Percentiles rank a stretch among this genome's conserved stretches.
phyloP scores from a whole-genome alignment of 2,113 vertebrate genomes.

The Cricetomys ansorgei region DNA sequence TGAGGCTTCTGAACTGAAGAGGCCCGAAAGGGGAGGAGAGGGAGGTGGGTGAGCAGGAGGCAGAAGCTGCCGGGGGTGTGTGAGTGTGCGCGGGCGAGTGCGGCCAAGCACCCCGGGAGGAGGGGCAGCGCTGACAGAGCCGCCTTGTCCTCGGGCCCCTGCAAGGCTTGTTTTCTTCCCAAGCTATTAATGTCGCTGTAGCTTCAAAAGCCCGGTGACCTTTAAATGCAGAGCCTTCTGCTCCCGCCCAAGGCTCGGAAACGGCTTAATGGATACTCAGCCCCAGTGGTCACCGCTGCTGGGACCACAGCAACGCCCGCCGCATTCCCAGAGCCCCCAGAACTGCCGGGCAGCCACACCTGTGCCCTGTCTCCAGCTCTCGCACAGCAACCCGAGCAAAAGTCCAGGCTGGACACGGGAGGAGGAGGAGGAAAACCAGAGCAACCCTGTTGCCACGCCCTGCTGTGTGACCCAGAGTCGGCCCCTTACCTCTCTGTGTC shows the following conservation, averaged over 20 bases:
- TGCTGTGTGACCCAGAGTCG: not conserved
- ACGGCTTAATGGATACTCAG: slow-evolving; percentile 76
- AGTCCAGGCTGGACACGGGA: not conserved
- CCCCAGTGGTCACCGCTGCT: slow-evolving; percentile 65
- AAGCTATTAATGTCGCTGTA: slow-evolving; percentile 80
- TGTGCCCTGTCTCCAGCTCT: slow-evolving; percentile 4
- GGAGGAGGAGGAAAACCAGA: not conserved
- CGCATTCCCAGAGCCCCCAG: not conserved
- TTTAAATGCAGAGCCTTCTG: slow-evolving; percentile 78
- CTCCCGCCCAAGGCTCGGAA: slow-evolving; percentile 78
- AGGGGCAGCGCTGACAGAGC: slow-evolving; percentile 61
- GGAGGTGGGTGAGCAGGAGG: not conserved
- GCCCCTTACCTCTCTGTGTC: slow-evolving; percentile 24
- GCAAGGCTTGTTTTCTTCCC: slow-evolving; percentile 80
- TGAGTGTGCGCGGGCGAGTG: not conserved
- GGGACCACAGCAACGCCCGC: slow-evolving; percentile 53
- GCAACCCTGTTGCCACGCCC: not conserved
- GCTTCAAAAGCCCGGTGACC: slow-evolving; percentile 82
- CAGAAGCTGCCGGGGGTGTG: not conserved
- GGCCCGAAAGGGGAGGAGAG: not conserved
- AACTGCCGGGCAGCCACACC: slow-evolving; percentile 49
- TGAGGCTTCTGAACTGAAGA: slow-evolving; percentile 44
- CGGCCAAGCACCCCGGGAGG: not conserved
- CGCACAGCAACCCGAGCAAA: not conserved
- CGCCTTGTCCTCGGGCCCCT: slow-evolving; percentile 73